Conservation (phyloP, 2,888 invertebrate genomes). For the Taenaris catops region DNA sequence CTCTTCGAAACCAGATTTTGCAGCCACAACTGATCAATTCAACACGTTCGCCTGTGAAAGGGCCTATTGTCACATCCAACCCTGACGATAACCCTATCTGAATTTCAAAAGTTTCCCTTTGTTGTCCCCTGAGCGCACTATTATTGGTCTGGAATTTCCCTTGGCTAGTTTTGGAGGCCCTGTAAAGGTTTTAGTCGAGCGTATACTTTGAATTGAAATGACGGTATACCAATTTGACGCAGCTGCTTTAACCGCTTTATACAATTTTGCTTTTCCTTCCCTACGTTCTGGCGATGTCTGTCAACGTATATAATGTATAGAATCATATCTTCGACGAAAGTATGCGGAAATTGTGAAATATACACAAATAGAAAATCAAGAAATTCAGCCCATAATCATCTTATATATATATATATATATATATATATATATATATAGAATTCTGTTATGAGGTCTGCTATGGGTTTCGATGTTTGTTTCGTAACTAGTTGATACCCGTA, state of each 20-base stretch:
- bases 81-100: slow-evolving; percentile 38
- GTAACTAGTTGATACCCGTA: no score
- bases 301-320: no score
- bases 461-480: no score
- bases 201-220: slow-evolving; percentile 61
- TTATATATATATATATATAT: no score
- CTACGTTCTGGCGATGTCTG: slow-evolving; percentile 1
- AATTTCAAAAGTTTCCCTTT: slow-evolving; percentile 45
- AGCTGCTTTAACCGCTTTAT: slow-evolving; percentile 18
- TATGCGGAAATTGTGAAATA: no score
- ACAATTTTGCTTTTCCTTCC: background rate
- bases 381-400: no score
- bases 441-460: no score
- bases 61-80: slow-evolving; percentile 32
- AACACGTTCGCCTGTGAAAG: slow-evolving; percentile 31
- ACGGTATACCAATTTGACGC: slow-evolving; percentile 53
- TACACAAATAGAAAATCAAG: no score
- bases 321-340: no score
- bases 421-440: no score
- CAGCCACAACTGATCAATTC: slow-evolving; percentile 20
- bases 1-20: slow-evolving; percentile 4
- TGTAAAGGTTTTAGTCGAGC: slow-evolving; percentile 31
- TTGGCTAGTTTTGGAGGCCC: slow-evolving; percentile 35
- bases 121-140: slow-evolving; percentile 29
- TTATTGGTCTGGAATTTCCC: slow-evolving; percentile 26